phyloP scores from a whole-genome alignment of 1,140 invertebrate species.

The Caenorhabditis brenneri region DNA sequence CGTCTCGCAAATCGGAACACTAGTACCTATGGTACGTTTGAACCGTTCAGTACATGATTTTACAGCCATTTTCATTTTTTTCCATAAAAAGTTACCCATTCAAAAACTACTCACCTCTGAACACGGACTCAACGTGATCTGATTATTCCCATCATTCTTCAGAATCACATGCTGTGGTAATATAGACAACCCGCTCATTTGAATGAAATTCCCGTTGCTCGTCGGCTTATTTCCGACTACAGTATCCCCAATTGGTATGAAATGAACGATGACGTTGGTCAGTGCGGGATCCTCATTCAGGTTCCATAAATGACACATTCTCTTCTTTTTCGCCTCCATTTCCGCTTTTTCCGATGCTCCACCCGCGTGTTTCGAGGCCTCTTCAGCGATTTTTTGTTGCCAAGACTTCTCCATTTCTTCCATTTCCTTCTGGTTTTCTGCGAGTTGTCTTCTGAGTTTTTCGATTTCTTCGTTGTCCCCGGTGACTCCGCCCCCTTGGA shows the following conservation, averaged over 20 bases:
- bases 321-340: slow-evolving; percentile 73
- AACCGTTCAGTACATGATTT: too few species aligned
- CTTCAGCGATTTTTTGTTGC: slow-evolving; percentile 74
- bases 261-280: slow-evolving; percentile 75
- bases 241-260: slow-evolving; percentile 72
- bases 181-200: slow-evolving; percentile 75
- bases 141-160: slow-evolving; percentile 71
- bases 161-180: slow-evolving; percentile 75
- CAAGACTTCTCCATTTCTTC: slow-evolving; percentile 75
- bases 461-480: slow-evolving; percentile 72
- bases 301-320: slow-evolving; percentile 75
- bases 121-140: slow-evolving; percentile 73
- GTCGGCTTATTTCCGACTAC: slow-evolving; percentile 56
- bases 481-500: slow-evolving; percentile 66
- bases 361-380: slow-evolving; percentile 67
- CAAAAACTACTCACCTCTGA: background rate
- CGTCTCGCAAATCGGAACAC: too few species aligned
- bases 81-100: too few species aligned
- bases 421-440: slow-evolving; percentile 75
- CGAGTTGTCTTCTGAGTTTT: slow-evolving; percentile 68
- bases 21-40: too few species aligned
- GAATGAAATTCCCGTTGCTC: slow-evolving; percentile 70
- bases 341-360: slow-evolving; percentile 66
- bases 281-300: slow-evolving; percentile 76
- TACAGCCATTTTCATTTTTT: too few species aligned